Conservation (phyloP, 2,113 vertebrate species). For the Taurulus bubalis region DNA sequence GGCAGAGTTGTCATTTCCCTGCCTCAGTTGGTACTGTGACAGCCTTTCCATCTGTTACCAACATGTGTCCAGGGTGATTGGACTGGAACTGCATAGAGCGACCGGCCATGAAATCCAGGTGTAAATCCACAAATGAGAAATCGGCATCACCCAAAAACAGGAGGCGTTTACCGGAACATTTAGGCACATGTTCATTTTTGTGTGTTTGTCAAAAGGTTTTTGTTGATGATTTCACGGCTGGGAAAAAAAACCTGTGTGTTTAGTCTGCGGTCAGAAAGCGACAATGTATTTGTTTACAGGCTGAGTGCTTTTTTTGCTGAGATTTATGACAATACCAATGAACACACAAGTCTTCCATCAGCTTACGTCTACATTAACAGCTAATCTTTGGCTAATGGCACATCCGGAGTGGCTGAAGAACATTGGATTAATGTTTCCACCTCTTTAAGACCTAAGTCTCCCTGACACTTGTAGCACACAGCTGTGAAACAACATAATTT, state of each 20-base stretch:
- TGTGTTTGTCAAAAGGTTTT: neutral
- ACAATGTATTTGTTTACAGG: constrained; percentile 27
- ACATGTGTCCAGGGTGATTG: constrained; percentile 20
- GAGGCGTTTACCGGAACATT: neutral
- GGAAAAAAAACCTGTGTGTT: neutral
- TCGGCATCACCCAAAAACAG: neutral
- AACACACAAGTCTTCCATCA: constrained; percentile 30
- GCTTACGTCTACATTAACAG: constrained; percentile 31
- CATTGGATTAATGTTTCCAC: constrained; percentile 63
- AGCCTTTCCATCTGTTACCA: constrained; percentile 29
- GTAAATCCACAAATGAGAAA: constrained; percentile 10
- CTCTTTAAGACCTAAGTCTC: constrained; percentile 60
- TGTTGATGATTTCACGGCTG: neutral
- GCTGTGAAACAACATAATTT: constrained; percentile 45
- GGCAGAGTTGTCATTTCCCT: constrained; percentile 4
- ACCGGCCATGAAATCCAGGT: constrained; percentile 26
- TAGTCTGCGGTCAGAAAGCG: neutral
- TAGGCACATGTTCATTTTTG: neutral
- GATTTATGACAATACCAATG: constrained; percentile 26
- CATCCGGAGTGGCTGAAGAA: constrained; percentile 36
- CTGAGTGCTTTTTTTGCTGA: constrained; percentile 2
- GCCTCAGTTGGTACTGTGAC: neutral
- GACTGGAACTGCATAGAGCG: constrained; percentile 2
- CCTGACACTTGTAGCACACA: constrained; percentile 39
- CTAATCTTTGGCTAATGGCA: constrained; percentile 52